These are phyloP conservation scores for Montipora capitata DNA, from an alignment of 92 coral and sea anemone genomes.

Conservation along the genomic window DNA sequence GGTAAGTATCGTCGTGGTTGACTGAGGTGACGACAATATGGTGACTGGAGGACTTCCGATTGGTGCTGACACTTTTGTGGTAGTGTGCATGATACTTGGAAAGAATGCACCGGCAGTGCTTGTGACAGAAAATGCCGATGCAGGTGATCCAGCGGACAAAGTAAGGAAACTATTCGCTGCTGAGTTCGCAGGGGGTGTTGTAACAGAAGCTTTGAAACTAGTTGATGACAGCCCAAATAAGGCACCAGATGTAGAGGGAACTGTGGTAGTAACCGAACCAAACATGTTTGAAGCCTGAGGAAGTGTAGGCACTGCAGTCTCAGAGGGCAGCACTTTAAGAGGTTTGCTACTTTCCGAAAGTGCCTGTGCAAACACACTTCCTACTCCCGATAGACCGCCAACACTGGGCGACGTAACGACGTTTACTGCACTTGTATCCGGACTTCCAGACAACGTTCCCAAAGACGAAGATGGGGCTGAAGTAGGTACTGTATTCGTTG, in stretches of 20 bases:
- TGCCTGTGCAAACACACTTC: conserved; percentile 33
- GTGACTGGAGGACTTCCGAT: neutral
- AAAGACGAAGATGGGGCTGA: conserved; percentile 1
- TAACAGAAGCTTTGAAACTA: neutral
- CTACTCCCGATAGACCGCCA: conserved; percentile 11
- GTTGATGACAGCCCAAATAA: neutral
- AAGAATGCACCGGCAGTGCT: conserved; percentile 39
- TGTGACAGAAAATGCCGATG: conserved; percentile 39
- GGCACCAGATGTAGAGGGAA: neutral
- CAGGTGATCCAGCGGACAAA: conserved; percentile 10
- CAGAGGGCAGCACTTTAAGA: neutral
- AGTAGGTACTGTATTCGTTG: conserved; percentile 13
- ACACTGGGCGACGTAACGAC: neutral
- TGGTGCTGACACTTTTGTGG: conserved; percentile 27
- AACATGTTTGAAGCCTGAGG: neutral
- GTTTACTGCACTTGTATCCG: conserved; percentile 3
- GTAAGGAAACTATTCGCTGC: neutral
- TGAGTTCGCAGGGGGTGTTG: conserved; percentile 16
- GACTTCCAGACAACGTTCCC: conserved; percentile 18
- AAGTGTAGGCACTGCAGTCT: neutral
- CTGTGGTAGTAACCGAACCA: conserved; percentile 15
- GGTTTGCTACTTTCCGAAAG: conserved; percentile 12
- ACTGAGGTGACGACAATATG: neutral
- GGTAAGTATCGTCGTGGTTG: neutral
- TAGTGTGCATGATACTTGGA: conserved; percentile 7